A percentile compares a stretch with the other conserved stretches of the same genome.
Evolutionary conservation across 2,888 invertebrate species (phyloP).

Genomic region (Melinaea marsaeus): DNA sequence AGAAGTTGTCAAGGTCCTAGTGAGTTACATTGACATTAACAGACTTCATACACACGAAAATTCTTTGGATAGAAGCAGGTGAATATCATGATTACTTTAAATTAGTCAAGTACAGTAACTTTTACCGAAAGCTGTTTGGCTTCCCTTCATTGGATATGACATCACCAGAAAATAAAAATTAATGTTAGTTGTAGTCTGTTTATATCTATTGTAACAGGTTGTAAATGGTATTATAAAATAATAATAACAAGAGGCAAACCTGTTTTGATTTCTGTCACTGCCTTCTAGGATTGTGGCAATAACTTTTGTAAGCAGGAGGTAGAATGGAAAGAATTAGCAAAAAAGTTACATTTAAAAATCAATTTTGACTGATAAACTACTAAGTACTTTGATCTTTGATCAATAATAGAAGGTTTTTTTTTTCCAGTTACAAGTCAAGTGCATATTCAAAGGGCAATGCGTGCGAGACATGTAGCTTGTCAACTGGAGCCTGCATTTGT

Average conservation of each 20-base stretch:
- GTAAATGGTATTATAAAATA: too few species aligned
- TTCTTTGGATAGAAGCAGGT: conserved; percentile 46
- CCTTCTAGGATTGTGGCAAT: too few species aligned
- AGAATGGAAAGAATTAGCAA: too few species aligned
- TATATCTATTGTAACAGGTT: too few species aligned
- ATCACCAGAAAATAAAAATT: too few species aligned
- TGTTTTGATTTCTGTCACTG: too few species aligned
- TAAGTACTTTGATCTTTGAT: neutral
- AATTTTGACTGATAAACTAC: neutral
- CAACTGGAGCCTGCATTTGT: conserved; percentile 47
- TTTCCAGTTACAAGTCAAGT: conserved; percentile 22
- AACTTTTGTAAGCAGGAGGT: too few species aligned
- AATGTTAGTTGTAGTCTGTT: too few species aligned
- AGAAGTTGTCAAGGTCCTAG: conserved; percentile 61
- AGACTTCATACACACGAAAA: conserved; percentile 50
- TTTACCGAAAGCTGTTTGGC: neutral
- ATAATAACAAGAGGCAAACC: too few species aligned
- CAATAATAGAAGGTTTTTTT: neutral
- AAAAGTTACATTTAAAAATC: too few species aligned
- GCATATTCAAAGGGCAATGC: conserved; percentile 10
- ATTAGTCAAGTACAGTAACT: neutral
- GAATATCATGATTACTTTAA: conserved; percentile 12
- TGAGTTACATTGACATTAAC: conserved; percentile 54
- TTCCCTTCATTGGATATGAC: too few species aligned
- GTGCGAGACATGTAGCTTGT: conserved; percentile 52